Conservation (phyloP, 1,140 invertebrate genomes). For the Tyrophagus putrescentiae region DNA sequence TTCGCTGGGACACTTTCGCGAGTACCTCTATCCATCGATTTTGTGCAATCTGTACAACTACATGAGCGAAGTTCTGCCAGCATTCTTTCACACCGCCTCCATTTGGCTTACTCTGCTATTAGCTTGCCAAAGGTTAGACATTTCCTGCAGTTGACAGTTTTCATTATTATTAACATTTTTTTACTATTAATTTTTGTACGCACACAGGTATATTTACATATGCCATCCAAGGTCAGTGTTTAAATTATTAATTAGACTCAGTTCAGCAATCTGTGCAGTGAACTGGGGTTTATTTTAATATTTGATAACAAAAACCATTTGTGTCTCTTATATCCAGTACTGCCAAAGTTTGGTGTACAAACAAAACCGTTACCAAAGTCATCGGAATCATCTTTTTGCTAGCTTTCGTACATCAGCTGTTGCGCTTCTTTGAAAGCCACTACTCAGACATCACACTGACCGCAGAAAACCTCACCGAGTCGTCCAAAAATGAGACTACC, state of each 20-base stretch:
- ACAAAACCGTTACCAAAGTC: constrained; percentile 58
- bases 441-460: constrained; percentile 52
- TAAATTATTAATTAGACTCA: too few relatives aligned
- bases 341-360: constrained; percentile 68
- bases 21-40: constrained; percentile 51
- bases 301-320: too few relatives aligned
- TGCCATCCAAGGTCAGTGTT: constrained; percentile 78
- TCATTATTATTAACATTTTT: constrained; percentile 63
- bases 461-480: constrained; percentile 54
- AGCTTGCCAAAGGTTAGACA: constrained; percentile 57
- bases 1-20: constrained; percentile 66
- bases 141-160: constrained; percentile 39
- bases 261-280: too few relatives aligned
- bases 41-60: constrained; percentile 60
- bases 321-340: too few relatives aligned
- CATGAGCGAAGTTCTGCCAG: constrained; percentile 54
- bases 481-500: constrained; percentile 60
- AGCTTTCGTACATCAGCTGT: constrained; percentile 59
- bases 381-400: constrained; percentile 55
- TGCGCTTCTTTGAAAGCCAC: constrained; percentile 56
- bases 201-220: constrained; percentile 62
- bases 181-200: constrained; percentile 38
- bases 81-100: constrained; percentile 76
- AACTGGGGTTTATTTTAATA: too few relatives aligned
- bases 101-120: constrained; percentile 75